Evolutionary conservation across 2,888 invertebrate genomes (phyloP).

Genomic region (Diogma glabrata): DNA sequence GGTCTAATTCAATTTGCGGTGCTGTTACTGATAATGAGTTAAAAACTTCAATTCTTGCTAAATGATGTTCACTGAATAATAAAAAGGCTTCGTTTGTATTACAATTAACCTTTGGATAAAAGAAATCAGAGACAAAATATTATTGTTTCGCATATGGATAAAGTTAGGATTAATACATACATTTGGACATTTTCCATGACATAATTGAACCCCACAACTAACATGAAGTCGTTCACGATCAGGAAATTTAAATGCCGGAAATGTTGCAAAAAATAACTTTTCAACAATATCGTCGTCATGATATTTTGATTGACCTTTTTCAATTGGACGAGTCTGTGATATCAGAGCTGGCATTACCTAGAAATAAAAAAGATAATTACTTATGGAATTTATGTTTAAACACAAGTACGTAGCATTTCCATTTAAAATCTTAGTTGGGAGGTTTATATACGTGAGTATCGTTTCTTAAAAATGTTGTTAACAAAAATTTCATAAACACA

Average conservation of each 20-base stretch:
- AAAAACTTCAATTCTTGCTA: conserved; percentile 53
- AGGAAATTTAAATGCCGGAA: conserved; percentile 74
- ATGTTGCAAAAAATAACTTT: conserved; percentile 43
- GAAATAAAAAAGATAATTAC: conserved; percentile 10
- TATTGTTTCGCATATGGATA: neutral
- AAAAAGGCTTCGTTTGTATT: conserved; percentile 28
- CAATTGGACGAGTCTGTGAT: conserved; percentile 28
- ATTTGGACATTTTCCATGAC: conserved; percentile 55
- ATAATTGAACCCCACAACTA: conserved; percentile 66
- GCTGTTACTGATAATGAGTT: conserved; percentile 71
- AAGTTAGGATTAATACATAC: conserved; percentile 34
- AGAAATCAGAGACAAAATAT: neutral
- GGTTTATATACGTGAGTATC: too few species aligned
- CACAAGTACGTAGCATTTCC: too few species aligned
- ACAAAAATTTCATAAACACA: too few species aligned
- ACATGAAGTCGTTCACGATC: conserved; percentile 65
- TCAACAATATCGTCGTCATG: conserved; percentile 35
- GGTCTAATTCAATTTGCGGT: conserved; percentile 61
- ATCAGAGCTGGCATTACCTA: conserved; percentile 36
- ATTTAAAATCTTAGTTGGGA: too few species aligned
- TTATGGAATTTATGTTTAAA: too few species aligned
- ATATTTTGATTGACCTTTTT: conserved; percentile 37
- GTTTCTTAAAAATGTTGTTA: too few species aligned
- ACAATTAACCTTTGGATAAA: conserved; percentile 34
- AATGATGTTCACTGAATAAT: conserved; percentile 30